Evolutionary conservation across 2,797 vertebrate genomes (phyloP), one percentile per base, ranked within the genome.

Genomic region (Sparus aurata): DNA sequence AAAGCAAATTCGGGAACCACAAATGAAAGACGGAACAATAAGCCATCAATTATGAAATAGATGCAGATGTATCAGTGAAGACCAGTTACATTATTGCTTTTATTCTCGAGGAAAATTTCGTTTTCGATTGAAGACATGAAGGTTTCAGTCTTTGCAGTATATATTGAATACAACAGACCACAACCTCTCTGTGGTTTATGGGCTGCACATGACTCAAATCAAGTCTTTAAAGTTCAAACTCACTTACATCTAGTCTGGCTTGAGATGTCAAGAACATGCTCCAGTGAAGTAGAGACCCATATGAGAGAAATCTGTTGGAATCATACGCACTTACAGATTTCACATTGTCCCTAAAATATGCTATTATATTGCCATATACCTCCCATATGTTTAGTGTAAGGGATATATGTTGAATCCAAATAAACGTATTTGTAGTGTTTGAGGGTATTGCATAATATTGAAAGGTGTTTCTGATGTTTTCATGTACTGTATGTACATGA

Each of bases 201-300:
- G 55, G 66, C 61, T 65, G 74, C 80, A 81, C 86, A 91, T 91
- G 93, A 93, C 80, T 89, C 87, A 83, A 86, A 90, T 90, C 78
- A 91, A 72, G 69, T 75, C 53, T 83, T 83, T 86, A 71, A 88
- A 87, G 84, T 72, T 84, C 78, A 86, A 78, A 79, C 10, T 72
- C 66, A 77, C 30, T 77, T 79, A 58, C 60, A 63, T 57, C 57
- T 53, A 9, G 43, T 57, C 47, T 41, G 27, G 1, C n/a, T 70
- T 85, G 30, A 49, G 53, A 73, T 57, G 50, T 27, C 30, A 34
- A 12, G 30, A 41, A 16, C 63, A 58, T 38, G 15, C 55, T 17
- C 23, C 1, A 82, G 5, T 1, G 9, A 55, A 27, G 12, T 46
- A 17, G 30, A 63, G 18, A 16, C 25, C 18, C 53, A 67, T 25